Evolutionary conservation across 2,888 invertebrate genomes (phyloP), one percentile per base, ranked within the genome.

Genomic region (Leptopilina myrica): DNA sequence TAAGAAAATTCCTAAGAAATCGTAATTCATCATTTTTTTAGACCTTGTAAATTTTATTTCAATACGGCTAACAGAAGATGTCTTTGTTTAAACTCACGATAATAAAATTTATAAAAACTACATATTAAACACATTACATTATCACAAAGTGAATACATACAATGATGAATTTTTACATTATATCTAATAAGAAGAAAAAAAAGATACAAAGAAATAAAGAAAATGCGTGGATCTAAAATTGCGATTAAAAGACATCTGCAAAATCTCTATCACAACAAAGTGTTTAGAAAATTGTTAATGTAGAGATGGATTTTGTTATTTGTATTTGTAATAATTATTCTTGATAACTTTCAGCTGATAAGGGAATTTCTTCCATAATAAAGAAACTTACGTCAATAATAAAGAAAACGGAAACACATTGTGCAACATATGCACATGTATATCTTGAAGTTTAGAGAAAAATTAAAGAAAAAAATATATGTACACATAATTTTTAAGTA

Each of bases 271-370:
- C 53, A n/a, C 56, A 73, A 62, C 56, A 73, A 73, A 20, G 15
- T 73, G 40, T 56, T 80, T 80, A 53, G 20, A 78, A 67, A 66
- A 62, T 81, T 83, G 80, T 83, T 79, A 43, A 43, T 8, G 7
- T 43, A 84, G 67, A 56, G 11, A 73, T 12, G 79, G 80, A 80
- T 76, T 77, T 79, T 82, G 76, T 9, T 49, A 49, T 49, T 49
- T 43, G 82, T 81, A 79, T 83, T 81, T 76, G 65, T 77, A 79
- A 49, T 49, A 49, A 82, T 66, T 81, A 82, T 81, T 76, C 26
- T 79, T 65, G 79, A 85, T 81, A 85, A 79, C 78, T 78, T 33
- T 33, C 46, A 80, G 67, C 78, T 79, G 85, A 85, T 84, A 83
- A 20, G 69, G 77, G 77, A 79, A 78, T 77, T 81, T 80, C 79